These are phyloP conservation scores for Chlamydotis undulata DNA, from an alignment of 2,113 vertebrate species.

Conservation along the genomic window DNA sequence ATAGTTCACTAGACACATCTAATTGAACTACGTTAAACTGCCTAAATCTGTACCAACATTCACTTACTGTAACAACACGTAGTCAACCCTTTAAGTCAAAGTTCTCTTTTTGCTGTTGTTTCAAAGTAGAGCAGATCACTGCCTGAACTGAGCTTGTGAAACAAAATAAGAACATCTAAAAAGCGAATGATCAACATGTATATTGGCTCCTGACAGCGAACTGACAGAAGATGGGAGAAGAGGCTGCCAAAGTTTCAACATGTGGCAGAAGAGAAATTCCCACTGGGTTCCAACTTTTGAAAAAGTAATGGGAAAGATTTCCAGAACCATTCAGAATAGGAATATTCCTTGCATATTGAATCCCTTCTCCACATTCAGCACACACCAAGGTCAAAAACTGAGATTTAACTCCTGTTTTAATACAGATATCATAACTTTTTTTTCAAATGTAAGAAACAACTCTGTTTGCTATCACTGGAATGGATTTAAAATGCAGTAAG, in stretches of 20 bases:
- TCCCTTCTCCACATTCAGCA: not conserved
- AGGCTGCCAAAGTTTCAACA: not conserved
- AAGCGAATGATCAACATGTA: not conserved
- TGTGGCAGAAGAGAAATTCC: not conserved
- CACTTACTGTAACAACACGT: accelerated
- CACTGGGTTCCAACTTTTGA: not conserved
- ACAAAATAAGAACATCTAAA: not conserved
- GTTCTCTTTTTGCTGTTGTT: not conserved
- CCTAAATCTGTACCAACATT: not conserved
- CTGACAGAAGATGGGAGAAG: not conserved
- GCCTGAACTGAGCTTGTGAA: not conserved
- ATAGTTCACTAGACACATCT: not conserved
- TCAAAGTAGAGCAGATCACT: not conserved
- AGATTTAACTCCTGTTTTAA: not conserved
- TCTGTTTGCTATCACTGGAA: not conserved
- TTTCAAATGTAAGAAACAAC: not conserved
- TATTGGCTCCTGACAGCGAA: not conserved
- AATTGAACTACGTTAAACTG: not conserved
- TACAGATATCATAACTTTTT: not conserved
- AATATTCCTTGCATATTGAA: not conserved
- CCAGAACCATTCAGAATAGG: not conserved
- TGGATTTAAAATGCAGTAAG: not conserved
- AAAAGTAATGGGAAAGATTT: not conserved
- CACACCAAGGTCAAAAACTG: not conserved
- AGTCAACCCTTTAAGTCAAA: not conserved